Conservation (phyloP, 1,140 invertebrate species). For the Megalonaias nervosa region DNA sequence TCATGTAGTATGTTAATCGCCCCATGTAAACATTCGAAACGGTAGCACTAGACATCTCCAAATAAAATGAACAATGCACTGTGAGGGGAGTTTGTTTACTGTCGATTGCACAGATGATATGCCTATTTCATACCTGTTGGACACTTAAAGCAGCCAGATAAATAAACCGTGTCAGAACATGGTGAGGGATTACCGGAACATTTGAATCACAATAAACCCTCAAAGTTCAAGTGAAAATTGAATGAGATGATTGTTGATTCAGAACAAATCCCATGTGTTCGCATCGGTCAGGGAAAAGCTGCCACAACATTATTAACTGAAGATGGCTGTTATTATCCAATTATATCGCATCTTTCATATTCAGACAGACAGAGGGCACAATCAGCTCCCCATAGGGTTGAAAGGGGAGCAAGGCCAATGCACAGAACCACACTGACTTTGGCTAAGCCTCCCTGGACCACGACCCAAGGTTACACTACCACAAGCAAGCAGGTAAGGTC, state of each 20-base stretch:
- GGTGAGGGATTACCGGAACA: too few relatives aligned
- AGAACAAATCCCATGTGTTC: constrained; percentile 24
- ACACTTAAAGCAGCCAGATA: too few relatives aligned
- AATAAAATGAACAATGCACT: too few relatives aligned
- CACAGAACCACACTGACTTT: constrained; percentile 45
- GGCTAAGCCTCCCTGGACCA: constrained; percentile 45
- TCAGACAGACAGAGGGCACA: constrained; percentile 18
- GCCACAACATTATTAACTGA: constrained; percentile 52
- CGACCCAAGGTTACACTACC: constrained; percentile 48
- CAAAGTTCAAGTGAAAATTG: too few relatives aligned
- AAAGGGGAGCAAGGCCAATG: constrained; percentile 45
- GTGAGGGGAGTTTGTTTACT: too few relatives aligned
- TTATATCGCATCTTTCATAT: constrained; percentile 49
- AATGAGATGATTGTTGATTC: constrained; percentile 12
- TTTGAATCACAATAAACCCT: too few relatives aligned
- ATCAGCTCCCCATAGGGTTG: constrained; percentile 30
- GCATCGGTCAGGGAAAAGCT: constrained; percentile 50
- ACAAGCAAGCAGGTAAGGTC: constrained; percentile 48
- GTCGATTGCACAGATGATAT: too few relatives aligned
- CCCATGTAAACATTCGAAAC: too few relatives aligned
- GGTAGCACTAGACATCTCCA: too few relatives aligned
- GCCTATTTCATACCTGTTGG: too few relatives aligned
- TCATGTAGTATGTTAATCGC: too few relatives aligned
- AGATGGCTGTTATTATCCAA: constrained; percentile 51
- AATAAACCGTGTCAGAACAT: too few relatives aligned